Conservation (phyloP, 2,888 invertebrate species). For the Mongoloraphidia duomilia region DNA sequence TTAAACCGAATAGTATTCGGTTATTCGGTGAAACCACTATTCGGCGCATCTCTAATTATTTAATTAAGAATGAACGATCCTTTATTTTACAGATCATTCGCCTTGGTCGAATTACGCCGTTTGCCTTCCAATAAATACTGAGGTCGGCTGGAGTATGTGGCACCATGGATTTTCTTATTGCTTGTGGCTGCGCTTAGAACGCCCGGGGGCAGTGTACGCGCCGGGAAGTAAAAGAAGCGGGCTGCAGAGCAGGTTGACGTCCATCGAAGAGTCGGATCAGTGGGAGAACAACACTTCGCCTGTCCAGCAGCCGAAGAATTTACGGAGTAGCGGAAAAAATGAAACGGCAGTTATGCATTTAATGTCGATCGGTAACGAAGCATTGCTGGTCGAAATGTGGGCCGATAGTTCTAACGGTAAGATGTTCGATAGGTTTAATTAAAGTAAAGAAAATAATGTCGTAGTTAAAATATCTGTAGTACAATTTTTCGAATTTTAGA, state of each 20-base stretch:
- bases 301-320: background rate
- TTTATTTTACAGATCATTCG: conserved; percentile 5
- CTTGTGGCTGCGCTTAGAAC: conserved; percentile 38
- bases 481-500: conserved; percentile 23
- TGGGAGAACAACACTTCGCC: background rate
- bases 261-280: background rate
- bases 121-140: conserved; percentile 14
- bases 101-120: conserved; percentile 17
- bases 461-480: background rate
- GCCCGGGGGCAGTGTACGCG: background rate
- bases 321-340: conserved; percentile 5
- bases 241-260: background rate
- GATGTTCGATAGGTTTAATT: background rate
- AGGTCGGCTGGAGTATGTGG: conserved; percentile 48
- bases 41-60: no score
- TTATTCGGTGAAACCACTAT: no score
- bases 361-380: conserved; percentile 46
- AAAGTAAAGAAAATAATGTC: background rate
- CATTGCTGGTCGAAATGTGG: conserved; percentile 46
- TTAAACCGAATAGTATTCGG: no score
- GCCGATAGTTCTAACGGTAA: conserved; percentile 33
- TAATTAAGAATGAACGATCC: no score
- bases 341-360: conserved; percentile 31
- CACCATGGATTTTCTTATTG: conserved; percentile 42
- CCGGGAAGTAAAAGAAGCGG: background rate